phyloP scores from a whole-genome alignment of 2,797 vertebrate genomes.

The Tadarida brasiliensis region DNA sequence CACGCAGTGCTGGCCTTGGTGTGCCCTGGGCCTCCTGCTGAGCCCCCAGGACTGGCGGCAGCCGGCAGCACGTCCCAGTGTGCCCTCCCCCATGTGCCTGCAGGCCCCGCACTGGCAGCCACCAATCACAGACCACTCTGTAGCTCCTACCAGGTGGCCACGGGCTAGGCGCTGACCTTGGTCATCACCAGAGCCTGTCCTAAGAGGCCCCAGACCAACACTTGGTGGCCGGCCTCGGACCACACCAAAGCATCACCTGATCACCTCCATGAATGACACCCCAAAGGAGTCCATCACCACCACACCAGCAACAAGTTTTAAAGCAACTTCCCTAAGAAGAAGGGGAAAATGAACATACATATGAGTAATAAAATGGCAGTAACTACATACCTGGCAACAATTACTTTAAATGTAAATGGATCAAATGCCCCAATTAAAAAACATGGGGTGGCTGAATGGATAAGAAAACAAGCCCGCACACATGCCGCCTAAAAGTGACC shows the following conservation, averaged over 20 bases:
- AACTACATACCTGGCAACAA: not conserved
- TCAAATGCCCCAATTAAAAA: not conserved
- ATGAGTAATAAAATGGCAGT: not conserved
- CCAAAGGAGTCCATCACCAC: not conserved
- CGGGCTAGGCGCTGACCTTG: not conserved
- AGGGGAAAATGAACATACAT: not conserved
- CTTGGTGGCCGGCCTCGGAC: not conserved
- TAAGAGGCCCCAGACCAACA: not conserved
- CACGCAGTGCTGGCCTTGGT: not conserved
- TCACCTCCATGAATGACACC: not conserved
- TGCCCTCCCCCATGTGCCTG: not conserved
- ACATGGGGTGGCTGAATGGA: not conserved
- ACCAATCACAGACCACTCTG: not conserved
- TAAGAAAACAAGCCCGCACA: not conserved
- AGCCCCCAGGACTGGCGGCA: not conserved
- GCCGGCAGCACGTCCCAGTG: not conserved
- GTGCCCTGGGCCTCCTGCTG: not conserved
- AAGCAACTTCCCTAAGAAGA: not conserved
- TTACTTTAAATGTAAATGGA: not conserved
- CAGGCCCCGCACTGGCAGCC: not conserved
- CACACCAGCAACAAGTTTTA: not conserved
- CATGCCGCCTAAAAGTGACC: not conserved
- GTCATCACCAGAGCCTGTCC: not conserved
- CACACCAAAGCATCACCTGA: not conserved
- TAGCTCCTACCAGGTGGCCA: not conserved